Conservation (phyloP, 2,797 vertebrate species). For the Pseudochromis fuscus region DNA sequence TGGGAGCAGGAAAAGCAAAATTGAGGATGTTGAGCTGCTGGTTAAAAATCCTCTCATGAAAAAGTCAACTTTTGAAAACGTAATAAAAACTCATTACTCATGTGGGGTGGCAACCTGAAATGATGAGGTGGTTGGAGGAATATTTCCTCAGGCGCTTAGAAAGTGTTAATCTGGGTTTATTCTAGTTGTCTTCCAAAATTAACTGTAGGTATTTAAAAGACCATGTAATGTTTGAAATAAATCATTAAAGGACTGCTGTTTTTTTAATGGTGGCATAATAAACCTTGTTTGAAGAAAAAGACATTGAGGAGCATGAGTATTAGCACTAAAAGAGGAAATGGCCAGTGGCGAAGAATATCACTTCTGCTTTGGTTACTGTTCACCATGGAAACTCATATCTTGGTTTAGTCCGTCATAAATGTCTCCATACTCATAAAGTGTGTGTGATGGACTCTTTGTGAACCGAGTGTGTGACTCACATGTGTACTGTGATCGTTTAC, state of each 20-base stretch:
- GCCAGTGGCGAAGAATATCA: slow-evolving; percentile 46
- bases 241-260: background rate
- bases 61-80: background rate
- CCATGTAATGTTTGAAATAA: background rate
- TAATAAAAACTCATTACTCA: too few species aligned
- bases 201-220: too few species aligned
- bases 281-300: slow-evolving; percentile 28
- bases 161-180: background rate
- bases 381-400: slow-evolving; percentile 42
- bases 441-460: background rate
- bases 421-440: background rate
- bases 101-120: too few species aligned
- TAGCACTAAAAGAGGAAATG: slow-evolving; percentile 58
- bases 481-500: background rate
- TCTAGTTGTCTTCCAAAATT: background rate
- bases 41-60: background rate
- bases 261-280: background rate
- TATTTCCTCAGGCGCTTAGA: background rate
- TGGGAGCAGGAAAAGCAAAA: background rate
- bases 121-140: too few species aligned
- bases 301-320: slow-evolving; percentile 12
- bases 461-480: slow-evolving; percentile 3
- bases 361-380: slow-evolving; percentile 62
- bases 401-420: slow-evolving; percentile 16
- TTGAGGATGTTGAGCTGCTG: background rate